Evolutionary conservation across 1,140 invertebrate species (phyloP), one percentile per base, ranked within the genome.

Genomic region (Schlechtendalia chinensis): DNA sequence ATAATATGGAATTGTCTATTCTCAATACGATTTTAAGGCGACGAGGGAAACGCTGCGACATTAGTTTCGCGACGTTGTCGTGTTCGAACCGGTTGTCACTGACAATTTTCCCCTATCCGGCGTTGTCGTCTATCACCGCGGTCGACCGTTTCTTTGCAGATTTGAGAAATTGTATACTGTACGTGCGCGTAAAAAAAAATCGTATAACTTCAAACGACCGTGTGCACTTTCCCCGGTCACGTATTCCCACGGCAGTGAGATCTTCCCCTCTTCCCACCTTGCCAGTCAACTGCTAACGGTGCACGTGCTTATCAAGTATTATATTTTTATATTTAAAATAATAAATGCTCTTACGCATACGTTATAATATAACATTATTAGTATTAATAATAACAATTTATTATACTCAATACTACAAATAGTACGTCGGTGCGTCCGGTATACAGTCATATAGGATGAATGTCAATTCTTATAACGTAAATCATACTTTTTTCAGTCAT

Each of bases 151-250:
- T 69, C 45, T 69, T 69, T 39, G n/a, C 39, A 24, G 67, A 17
- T 50, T 39, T 19, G 39, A 19, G 39, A 69, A 69, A 50, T n/a
- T 39, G 45, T 50, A 69, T 32, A 50, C 32, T 39, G n/a, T 50
- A 14, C 47, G 11, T 1, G 45, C 10, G 24, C 27, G 27, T 54
- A n/a, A 4, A 39, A 72, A 53, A 72, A 72, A 50, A 29, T 1
- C 1, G 27, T 53, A 71, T 56, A 77, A 72, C 47, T 27, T 71
- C 47, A 17, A 14, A 5, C 6, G 47, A 53, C 45, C 72, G 54
- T 29, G 54, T 59, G 72, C 17, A 45, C 72, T 77, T 77, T 77
- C 72, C 29, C 72, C 32, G 29, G 72, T 77, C 72, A 59, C 72
- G 72, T 45, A 77, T 77, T 77, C 72, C 72, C 72, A 77, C 72